Base-by-base conservation (phyloP, 2,797 vertebrate species). In the Clarias platycephalus region DNA sequence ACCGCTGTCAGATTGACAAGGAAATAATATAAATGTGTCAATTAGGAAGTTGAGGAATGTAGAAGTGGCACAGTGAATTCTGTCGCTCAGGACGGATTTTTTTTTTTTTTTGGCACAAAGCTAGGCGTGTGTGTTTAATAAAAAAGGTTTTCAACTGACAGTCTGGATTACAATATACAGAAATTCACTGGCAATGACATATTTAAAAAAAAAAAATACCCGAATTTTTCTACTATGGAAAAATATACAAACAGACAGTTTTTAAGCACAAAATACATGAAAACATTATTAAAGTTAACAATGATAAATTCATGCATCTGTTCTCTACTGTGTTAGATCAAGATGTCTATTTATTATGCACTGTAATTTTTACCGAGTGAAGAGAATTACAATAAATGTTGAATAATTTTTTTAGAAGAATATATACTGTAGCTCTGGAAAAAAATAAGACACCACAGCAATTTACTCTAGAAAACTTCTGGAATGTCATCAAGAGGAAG, bases 21-120 rank as follows among this genome's bases (percentile, higher is more conserved):
- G 31, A 85, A 81, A 87, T 66, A 79, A 85, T 84, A 87, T 16
- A 84, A 34, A 87, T 79, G 40, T 78, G 80, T 77, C 82, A 84
- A 84, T 78, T 82, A 84, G 70, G 62, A 81, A 60, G 49, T 37
- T 62, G 24, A 62, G 71, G 26, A 84, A 77, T 64, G 72, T 22
- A 31, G 13, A 24, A 70, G 70, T 31, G 72, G 20, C 57, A 18
- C n/a, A 37, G 55, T 34, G 12, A 76, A 44, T 34, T 18, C 24
- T 22, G 40, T 40, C 34, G 18, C 44, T 37, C 4, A 22, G 8
- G 78, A 37, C 1, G 18, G 8, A 55, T 44, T 28, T 24, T 75
- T 10, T n/a, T n/a, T n/a, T n/a, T 49, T 44, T 60, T 79, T 26
- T 57, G 74, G 62, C 63, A 31, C 75, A 58, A 68, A 68, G 20